Evolutionary conservation across 2,888 invertebrate genomes (phyloP).

Genomic region (Scaeva pyrastri): DNA sequence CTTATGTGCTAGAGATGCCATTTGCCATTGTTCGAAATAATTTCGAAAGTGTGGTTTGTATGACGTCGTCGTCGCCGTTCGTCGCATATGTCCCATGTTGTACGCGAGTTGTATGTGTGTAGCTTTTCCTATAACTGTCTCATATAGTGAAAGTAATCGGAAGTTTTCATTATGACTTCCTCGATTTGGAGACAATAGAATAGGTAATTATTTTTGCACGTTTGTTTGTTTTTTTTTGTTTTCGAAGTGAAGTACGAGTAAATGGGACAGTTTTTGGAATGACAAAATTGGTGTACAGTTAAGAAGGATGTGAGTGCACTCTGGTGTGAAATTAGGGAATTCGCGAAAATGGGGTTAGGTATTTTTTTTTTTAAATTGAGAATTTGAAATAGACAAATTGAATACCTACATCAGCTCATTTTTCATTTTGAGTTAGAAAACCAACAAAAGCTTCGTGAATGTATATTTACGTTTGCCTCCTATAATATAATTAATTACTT

Average conservation of each 20-base stretch:
- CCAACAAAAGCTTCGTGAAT: no score
- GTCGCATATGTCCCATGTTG: neutral
- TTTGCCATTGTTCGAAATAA: constrained; percentile 60
- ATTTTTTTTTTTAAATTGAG: neutral
- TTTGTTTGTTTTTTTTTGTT: constrained; percentile 6
- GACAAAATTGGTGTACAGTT: neutral
- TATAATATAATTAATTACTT: no score
- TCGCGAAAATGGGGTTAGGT: neutral
- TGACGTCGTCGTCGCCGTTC: neutral
- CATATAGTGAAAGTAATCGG: constrained; percentile 60
- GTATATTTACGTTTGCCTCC: no score
- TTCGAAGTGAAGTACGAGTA: neutral
- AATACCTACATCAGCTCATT: no score
- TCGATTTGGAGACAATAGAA: constrained; percentile 59
- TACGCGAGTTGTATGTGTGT: neutral
- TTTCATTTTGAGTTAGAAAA: no score
- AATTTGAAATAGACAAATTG: neutral
- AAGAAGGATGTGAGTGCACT: constrained; percentile 1
- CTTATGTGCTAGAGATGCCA: constrained; percentile 50
- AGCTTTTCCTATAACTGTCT: neutral
- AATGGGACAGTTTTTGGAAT: constrained; percentile 24
- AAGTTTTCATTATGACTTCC: constrained; percentile 61
- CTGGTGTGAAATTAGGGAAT: neutral
- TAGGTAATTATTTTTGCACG: constrained; percentile 70
- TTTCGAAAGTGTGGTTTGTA: constrained; percentile 10